Conservation (phyloP, 2,797 vertebrate genomes). For the Chelonia mydas region DNA sequence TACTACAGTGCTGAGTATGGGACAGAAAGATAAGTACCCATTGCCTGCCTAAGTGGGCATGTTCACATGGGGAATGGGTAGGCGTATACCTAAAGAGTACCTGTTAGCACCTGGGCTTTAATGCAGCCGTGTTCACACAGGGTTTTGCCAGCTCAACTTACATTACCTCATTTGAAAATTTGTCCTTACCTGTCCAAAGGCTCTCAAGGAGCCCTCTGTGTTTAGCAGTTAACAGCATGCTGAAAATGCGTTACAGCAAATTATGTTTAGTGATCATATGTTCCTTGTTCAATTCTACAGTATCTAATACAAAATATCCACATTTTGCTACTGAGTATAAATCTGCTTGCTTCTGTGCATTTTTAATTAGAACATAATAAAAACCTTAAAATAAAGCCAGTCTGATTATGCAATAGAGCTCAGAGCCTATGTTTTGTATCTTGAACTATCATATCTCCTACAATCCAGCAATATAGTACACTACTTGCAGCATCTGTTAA, state of each 20-base stretch:
- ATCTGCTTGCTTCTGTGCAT: conserved; percentile 37
- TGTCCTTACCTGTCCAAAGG: neutral
- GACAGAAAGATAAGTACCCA: neutral
- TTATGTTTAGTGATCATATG: conserved; percentile 9
- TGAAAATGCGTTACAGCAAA: neutral
- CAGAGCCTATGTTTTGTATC: conserved; percentile 17
- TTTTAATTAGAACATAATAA: conserved; percentile 58
- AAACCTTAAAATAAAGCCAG: conserved; percentile 75
- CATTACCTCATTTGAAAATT: neutral
- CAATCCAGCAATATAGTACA: neutral
- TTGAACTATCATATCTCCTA: neutral
- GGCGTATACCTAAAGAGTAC: neutral
- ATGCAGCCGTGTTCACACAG: neutral
- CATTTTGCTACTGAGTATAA: conserved; percentile 48
- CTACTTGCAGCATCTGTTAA: neutral
- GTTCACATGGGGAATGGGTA: neutral
- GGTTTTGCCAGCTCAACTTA: neutral
- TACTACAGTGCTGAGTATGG: neutral
- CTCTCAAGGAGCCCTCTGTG: neutral
- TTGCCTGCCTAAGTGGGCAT: neutral
- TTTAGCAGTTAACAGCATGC: neutral
- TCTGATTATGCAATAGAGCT: conserved; percentile 20
- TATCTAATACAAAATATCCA: conserved; percentile 28
- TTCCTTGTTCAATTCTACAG: neutral
- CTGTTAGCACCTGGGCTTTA: neutral